Evolutionary conservation across 2,888 invertebrate species (phyloP), one percentile per base, ranked within the genome.

Genomic region (Coecobrya sp.): DNA sequence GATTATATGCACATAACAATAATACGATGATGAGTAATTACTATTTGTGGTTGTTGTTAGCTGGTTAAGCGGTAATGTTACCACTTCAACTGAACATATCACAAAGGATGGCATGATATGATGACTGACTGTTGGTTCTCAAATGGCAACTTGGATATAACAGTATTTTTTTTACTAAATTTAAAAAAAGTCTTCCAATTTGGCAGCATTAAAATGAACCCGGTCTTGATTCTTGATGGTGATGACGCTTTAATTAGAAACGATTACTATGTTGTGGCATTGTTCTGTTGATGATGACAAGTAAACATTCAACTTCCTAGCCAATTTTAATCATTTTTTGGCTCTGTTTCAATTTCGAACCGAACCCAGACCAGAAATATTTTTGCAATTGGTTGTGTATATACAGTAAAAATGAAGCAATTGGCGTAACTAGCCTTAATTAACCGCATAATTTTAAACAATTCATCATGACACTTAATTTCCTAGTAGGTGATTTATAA

Each of bases 1-100:
- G 68, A 90, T 90, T 82, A 82, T 85, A 79, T 86, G 62, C 76
- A 84, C 89, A 81, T 90, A 86, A 90, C 49, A 86, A 84, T 81
- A 81, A 81, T 82, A 30, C 25, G 36, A 62, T 59, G 62, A 79
- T 85, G 76, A 85, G 86, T 86, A 90, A 86, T 90, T 90, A 90
- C 86, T 42, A 45, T 45, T 82, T 82, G 62, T 62, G 82, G 62
- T 82, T 27, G 55, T 89, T 82, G 89, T 81, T 88, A 88, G n/a
- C 68, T 89, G 55, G 68, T 82, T 89, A 82, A 82, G 59, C 25
- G 22, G 16, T 19, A n/a, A n/a, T 49, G 81, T 65, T 65, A 79
- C 62, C 81, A 88, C 88, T 84, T 84, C 87, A 87, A 36, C 62
- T 13, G 25, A 10, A 7, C 27, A 19, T 13, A 13, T 36, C 11